Evolutionary conservation across 2,113 vertebrate genomes (phyloP).

Genomic region (Hemiprocne comata): DNA sequence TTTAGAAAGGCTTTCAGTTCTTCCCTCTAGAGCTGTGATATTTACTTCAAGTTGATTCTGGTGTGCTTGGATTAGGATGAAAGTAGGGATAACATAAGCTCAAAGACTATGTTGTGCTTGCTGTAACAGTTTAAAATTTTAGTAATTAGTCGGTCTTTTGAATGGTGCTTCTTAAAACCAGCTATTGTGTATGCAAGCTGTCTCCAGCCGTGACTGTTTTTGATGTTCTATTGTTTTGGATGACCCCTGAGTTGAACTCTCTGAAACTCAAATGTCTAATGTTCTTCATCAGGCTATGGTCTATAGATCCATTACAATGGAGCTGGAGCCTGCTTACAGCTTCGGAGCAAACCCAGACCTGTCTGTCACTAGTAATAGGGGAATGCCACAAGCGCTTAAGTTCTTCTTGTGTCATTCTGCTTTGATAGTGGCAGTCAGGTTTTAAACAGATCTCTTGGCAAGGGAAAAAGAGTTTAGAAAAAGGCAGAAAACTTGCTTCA

Average conservation of each 20-base stretch:
- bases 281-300: conserved; percentile 67
- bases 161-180: conserved; percentile 55
- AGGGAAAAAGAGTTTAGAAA: neutral
- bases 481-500: neutral
- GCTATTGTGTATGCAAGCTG: conserved; percentile 56
- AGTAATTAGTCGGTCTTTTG: conserved; percentile 61
- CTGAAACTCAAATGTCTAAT: conserved; percentile 63
- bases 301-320: conserved; percentile 62
- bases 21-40: neutral
- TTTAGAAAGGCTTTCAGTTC: neutral
- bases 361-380: conserved; percentile 35
- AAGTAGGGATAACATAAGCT: neutral
- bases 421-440: conserved; percentile 18
- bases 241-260: conserved; percentile 65
- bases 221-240: conserved; percentile 62
- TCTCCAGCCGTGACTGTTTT: conserved; percentile 70
- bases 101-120: neutral
- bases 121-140: conserved; percentile 67
- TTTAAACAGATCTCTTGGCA: neutral
- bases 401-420: conserved; percentile 11
- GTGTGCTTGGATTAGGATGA: neutral
- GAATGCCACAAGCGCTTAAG: conserved; percentile 11
- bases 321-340: conserved; percentile 46
- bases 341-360: conserved; percentile 50
- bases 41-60: neutral